These are phyloP conservation scores for Slavum lentiscoides DNA, from an alignment of 2,888 invertebrate genomes.

Conservation along the genomic window DNA sequence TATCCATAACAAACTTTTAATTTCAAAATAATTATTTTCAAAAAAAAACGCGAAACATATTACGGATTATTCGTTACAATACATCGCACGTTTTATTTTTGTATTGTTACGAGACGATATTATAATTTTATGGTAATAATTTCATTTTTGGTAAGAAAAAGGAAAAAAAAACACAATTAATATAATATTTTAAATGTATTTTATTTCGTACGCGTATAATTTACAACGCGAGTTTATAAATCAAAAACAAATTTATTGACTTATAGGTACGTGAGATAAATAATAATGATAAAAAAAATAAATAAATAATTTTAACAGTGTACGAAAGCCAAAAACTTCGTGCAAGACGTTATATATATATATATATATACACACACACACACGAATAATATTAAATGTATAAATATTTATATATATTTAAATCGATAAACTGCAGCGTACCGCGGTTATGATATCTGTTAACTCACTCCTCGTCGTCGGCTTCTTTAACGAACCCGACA, in stretches of 20 bases:
- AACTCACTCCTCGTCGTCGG: not conserved
- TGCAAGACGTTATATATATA: not conserved
- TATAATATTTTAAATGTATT: not conserved
- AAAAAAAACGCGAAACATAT: no score
- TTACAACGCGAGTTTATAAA: not conserved
- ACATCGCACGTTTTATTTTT: not conserved
- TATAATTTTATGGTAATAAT: no score
- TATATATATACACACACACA: not conserved
- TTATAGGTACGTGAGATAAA: not conserved
- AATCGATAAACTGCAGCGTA: slow-evolving; percentile 1
- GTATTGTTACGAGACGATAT: no score
- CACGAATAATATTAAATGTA: no score
- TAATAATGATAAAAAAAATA: not conserved
- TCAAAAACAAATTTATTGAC: not conserved
- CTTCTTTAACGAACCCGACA: not conserved
- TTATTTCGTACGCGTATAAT: not conserved
- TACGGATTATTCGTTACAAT: not conserved
- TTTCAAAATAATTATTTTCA: slow-evolving; percentile 10
- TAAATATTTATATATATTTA: not conserved
- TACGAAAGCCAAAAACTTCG: no score
- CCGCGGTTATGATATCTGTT: no score
- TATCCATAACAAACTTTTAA: not conserved
- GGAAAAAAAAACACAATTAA: not conserved
- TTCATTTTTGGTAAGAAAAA: not conserved
- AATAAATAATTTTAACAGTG: not conserved